Evolutionary conservation across 2,113 vertebrate species (phyloP).

Genomic region (Cavia porcellus): DNA sequence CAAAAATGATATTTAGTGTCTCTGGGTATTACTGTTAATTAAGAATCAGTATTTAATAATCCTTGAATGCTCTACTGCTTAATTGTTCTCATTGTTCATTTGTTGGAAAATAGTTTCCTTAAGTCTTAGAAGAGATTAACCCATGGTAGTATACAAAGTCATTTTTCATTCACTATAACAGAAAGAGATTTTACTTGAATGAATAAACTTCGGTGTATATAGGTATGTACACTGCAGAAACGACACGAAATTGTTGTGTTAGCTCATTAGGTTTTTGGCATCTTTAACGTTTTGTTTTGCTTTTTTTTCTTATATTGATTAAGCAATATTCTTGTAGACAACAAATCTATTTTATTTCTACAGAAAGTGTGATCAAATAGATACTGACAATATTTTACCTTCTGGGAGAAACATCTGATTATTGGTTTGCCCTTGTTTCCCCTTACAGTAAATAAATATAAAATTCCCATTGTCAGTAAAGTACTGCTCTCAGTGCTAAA

Average conservation of each 20-base stretch:
- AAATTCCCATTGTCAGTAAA: background rate
- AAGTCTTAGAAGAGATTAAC: background rate
- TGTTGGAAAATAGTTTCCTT: background rate
- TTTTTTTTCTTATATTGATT: conserved; percentile 1
- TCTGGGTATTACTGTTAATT: background rate
- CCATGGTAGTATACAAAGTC: background rate
- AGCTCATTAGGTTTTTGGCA: background rate
- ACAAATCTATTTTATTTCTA: background rate
- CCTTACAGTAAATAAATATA: background rate
- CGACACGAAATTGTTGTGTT: background rate
- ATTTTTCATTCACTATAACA: background rate
- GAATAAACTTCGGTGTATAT: background rate
- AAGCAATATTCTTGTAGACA: background rate
- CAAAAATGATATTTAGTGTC: background rate
- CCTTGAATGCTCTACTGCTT: background rate
- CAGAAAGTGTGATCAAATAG: background rate
- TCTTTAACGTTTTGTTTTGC: background rate
- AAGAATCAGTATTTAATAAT: background rate
- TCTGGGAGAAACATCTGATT: background rate
- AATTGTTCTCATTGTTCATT: background rate
- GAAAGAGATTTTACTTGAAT: background rate
- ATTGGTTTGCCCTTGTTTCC: background rate
- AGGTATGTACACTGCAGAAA: background rate
- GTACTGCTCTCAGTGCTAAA: too few relatives aligned
- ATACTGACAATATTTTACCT: background rate